phyloP scores from a whole-genome alignment of 2,113 vertebrate species.

The Tricholaema leucomelas region DNA sequence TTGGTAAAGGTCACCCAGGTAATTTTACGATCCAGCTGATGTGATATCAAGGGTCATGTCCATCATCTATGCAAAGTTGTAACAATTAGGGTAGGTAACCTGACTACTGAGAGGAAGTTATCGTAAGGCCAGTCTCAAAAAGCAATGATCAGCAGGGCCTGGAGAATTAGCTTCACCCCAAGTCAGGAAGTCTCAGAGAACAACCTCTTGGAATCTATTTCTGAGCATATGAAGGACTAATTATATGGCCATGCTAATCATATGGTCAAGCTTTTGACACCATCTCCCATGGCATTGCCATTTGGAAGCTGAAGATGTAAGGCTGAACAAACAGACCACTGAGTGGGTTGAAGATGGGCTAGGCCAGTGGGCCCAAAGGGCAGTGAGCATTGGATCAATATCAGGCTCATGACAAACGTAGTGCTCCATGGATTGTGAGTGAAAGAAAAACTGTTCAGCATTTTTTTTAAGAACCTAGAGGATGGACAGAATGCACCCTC shows the following conservation, averaged over 20 bases:
- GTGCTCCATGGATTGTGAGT: neutral
- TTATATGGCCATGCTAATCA: too few species aligned
- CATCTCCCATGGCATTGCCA: neutral
- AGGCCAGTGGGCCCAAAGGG: neutral
- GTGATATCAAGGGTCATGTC: neutral
- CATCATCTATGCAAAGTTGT: neutral
- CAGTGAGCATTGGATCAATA: neutral
- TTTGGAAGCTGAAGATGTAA: neutral
- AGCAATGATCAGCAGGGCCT: neutral
- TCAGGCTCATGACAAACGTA: neutral
- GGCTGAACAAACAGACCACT: neutral
- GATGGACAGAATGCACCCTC: neutral
- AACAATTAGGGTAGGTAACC: neutral
- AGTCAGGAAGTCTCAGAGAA: neutral
- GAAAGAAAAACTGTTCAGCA: neutral
- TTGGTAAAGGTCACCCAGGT: neutral
- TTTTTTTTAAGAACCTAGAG: neutral
- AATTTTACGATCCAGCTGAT: neutral
- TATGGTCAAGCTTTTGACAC: neutral
- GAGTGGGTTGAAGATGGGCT: neutral
- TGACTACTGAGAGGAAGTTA: neutral
- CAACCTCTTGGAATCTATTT: neutral
- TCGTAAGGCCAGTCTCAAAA: neutral
- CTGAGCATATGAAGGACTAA: neutral
- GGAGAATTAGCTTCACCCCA: neutral